These are phyloP conservation scores for Semotilus atromaculatus DNA, from an alignment of 2,797 vertebrate species.

Conservation along the genomic window DNA sequence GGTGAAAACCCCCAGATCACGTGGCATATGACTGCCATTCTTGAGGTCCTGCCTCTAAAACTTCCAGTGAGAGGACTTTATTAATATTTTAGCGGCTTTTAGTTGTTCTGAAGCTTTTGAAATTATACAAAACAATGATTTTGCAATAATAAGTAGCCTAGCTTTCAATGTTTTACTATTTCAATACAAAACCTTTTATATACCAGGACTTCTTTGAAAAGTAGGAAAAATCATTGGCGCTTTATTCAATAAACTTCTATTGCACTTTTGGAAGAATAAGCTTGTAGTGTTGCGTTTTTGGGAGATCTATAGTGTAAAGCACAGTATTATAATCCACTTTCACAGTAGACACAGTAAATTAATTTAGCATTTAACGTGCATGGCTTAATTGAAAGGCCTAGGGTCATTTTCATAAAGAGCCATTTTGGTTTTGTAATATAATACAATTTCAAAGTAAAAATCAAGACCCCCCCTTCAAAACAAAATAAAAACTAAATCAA, in stretches of 20 bases:
- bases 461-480: slow-evolving; percentile 51
- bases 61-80: not conserved
- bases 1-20: not conserved
- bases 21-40: not conserved
- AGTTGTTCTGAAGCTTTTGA: not conserved
- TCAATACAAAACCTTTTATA: not conserved
- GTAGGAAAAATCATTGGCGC: not conserved
- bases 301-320: slow-evolving; percentile 43
- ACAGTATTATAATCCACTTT: slow-evolving; percentile 23
- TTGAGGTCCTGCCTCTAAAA: slow-evolving; percentile 17
- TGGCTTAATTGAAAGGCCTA: slow-evolving; percentile 3
- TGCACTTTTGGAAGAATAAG: slow-evolving; percentile 44
- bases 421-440: slow-evolving; percentile 48
- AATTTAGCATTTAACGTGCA: not conserved
- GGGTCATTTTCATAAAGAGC: slow-evolving; percentile 18
- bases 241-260: slow-evolving; percentile 13
- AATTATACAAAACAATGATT: not conserved
- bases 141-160: not conserved
- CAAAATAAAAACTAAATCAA: slow-evolving; percentile 34
- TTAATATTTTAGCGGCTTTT: not conserved
- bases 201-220: not conserved
- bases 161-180: not conserved
- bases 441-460: slow-evolving; percentile 38
- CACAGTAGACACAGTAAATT: slow-evolving; percentile 32
- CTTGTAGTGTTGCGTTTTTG: slow-evolving; percentile 34